phyloP scores from a whole-genome alignment of 1,140 invertebrate species.

The Prorops nasuta region DNA sequence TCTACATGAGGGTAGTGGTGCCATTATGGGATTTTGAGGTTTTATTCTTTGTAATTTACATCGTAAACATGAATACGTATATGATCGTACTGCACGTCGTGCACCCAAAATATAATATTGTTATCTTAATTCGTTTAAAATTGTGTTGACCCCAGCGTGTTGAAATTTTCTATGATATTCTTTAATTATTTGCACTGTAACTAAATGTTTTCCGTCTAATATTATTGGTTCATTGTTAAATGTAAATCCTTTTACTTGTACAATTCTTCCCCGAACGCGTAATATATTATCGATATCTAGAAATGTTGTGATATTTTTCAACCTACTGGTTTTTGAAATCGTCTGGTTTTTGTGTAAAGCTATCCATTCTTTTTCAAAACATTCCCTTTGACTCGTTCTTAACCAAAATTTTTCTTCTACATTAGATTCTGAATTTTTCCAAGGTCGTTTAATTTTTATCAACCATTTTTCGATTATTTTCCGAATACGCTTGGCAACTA shows the following conservation, averaged over 20 bases:
- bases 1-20: background rate
- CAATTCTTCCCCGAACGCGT: background rate
- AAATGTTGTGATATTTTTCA: background rate
- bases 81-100: background rate
- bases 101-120: background rate
- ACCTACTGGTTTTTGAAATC: background rate
- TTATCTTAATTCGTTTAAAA: conserved; percentile 7
- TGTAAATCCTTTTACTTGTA: no score
- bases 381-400: background rate
- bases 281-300: background rate
- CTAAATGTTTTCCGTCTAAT: background rate
- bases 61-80: background rate
- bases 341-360: background rate
- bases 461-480: background rate
- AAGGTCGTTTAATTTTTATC: no score
- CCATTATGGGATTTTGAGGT: background rate
- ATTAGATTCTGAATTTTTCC: background rate
- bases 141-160: conserved; percentile 1
- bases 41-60: background rate
- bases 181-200: background rate
- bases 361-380: background rate
- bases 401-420: background rate
- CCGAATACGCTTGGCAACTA: background rate
- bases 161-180: background rate
- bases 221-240: conserved; percentile 2